Percentiles rank a stretch among this genome's conserved stretches.
phyloP scores from a whole-genome alignment of 2,113 vertebrate species.

The Fukomys damarensis region DNA sequence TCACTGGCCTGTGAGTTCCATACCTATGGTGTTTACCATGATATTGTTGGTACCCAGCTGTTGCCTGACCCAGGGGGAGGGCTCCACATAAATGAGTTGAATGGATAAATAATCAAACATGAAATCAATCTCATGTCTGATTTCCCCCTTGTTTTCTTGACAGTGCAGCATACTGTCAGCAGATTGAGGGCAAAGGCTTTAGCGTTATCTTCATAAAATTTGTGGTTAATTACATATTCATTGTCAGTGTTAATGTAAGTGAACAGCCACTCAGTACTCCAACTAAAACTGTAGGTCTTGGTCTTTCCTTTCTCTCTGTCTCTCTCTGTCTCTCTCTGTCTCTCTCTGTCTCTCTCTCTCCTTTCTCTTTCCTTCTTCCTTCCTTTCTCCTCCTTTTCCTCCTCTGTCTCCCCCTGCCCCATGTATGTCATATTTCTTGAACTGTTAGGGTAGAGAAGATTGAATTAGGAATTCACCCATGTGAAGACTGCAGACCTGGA shows the following conservation, averaged over 20 bases:
- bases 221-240: not conserved
- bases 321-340: too few relatives aligned
- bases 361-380: too few relatives aligned
- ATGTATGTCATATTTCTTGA: not conserved
- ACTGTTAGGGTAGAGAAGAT: not conserved
- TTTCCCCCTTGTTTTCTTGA: not conserved
- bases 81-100: not conserved
- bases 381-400: too few relatives aligned
- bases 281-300: not conserved
- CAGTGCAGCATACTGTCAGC: not conserved
- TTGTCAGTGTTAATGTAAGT: not conserved
- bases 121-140: not conserved
- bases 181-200: not conserved
- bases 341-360: not conserved
- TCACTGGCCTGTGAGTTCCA: not conserved
- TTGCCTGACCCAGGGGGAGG: not conserved
- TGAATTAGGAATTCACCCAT: not conserved
- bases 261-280: not conserved
- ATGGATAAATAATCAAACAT: not conserved
- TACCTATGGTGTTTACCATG: not conserved
- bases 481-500: not conserved
- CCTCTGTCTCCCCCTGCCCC: not conserved
- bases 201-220: not conserved
- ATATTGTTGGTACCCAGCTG: not conserved
- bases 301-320: too few relatives aligned